Evolutionary conservation across 2,888 invertebrate species (phyloP).

Genomic region (Caenorhabditis sp.): DNA sequence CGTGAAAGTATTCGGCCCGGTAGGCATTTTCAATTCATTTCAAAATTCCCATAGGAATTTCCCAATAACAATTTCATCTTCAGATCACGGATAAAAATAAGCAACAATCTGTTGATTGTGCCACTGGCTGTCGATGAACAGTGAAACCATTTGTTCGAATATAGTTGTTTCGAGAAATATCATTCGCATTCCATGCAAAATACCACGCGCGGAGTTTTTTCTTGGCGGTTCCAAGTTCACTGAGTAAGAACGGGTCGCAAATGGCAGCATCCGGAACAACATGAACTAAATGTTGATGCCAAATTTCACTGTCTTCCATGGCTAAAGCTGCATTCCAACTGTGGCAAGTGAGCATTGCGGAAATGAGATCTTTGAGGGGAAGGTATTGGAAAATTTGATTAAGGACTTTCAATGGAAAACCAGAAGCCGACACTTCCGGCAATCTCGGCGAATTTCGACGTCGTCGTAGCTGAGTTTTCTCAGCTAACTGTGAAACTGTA

Average conservation of each 20-base stretch:
- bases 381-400: conserved; percentile 70
- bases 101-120: conserved; percentile 99
- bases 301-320: conserved; percentile 82
- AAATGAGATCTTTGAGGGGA: conserved; percentile 85
- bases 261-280: conserved; percentile 90
- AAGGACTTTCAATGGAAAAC: conserved; percentile 70
- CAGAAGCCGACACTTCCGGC: conserved; percentile 62
- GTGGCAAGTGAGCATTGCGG: conserved; percentile 93
- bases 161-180: conserved; percentile 94
- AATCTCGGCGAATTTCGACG: conserved; percentile 37
- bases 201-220: conserved; percentile 93
- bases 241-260: conserved; percentile 89
- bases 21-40: no score
- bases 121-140: conserved; percentile 96
- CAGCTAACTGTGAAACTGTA: no score
- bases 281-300: conserved; percentile 91
- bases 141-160: conserved; percentile 97
- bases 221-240: conserved; percentile 91
- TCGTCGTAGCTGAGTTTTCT: neutral
- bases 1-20: no score
- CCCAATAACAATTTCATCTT: no score
- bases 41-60: no score
- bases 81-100: no score
- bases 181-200: conserved; percentile 97
- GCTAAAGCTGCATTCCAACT: conserved; percentile 91